Conservation (phyloP, 1,140 invertebrate genomes). For the Spodoptera frugiperda region DNA sequence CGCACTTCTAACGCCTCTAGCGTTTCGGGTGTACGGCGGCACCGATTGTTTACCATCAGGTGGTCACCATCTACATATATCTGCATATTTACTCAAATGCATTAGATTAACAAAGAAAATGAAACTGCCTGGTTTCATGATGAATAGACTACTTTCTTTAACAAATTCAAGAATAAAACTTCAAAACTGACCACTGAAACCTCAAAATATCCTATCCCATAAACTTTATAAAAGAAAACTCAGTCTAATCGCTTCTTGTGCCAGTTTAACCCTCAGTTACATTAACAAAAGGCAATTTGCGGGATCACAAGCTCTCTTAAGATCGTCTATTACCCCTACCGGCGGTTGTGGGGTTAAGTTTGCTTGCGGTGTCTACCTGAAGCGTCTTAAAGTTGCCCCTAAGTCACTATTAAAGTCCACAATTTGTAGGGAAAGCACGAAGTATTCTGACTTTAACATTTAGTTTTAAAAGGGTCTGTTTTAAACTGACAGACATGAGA, state of each 20-base stretch:
- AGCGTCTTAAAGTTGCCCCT: slow-evolving; percentile 16
- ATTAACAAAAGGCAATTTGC: slow-evolving; percentile 41
- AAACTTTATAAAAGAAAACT: slow-evolving; percentile 25
- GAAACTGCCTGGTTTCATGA: too few species aligned
- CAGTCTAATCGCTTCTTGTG: neutral
- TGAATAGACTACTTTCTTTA: too few species aligned
- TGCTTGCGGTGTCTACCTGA: slow-evolving; percentile 38
- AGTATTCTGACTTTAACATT: slow-evolving; percentile 15
- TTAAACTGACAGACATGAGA: slow-evolving; percentile 4
- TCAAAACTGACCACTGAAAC: too few species aligned
- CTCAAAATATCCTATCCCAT: neutral
- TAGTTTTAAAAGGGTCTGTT: slow-evolving; percentile 7
- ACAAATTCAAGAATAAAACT: too few species aligned
- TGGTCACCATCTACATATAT: too few species aligned
- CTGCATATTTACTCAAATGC: too few species aligned
- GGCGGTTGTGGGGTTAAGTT: slow-evolving; percentile 1
- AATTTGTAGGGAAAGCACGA: slow-evolving; percentile 32
- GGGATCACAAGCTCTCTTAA: slow-evolving; percentile 29
- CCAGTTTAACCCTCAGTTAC: slow-evolving; percentile 30
- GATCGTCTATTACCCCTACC: slow-evolving; percentile 16
- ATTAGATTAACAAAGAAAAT: too few species aligned
- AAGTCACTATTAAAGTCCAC: slow-evolving; percentile 35
- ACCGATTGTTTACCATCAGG: too few species aligned
- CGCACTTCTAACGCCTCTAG: too few species aligned
- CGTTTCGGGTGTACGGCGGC: too few species aligned